These are phyloP conservation scores for Helicoverpa assulta DNA, from an alignment of 2,888 invertebrate species.

Conservation along the genomic window DNA sequence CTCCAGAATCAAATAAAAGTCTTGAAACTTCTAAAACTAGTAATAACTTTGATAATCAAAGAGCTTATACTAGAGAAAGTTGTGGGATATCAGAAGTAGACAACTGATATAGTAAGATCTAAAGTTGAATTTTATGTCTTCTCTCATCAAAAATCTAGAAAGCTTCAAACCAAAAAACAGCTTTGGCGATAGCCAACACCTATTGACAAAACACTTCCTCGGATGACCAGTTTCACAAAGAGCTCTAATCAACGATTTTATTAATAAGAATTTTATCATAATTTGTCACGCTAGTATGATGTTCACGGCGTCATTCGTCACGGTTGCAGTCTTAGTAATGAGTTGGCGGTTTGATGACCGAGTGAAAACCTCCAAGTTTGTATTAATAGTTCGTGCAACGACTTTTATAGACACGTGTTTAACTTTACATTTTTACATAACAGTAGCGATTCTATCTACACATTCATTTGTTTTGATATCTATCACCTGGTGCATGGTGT, in stretches of 20 bases:
- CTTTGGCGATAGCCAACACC: background rate
- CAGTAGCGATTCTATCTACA: background rate
- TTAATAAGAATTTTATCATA: conserved; percentile 29
- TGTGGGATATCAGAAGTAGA: background rate
- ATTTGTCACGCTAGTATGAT: conserved; percentile 34
- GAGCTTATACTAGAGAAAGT: background rate
- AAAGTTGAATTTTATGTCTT: no score
- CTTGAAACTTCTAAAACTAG: background rate
- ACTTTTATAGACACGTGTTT: conserved; percentile 6
- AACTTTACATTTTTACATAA: conserved; percentile 3
- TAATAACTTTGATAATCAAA: background rate
- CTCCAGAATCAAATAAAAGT: background rate
- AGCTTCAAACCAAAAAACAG: background rate
- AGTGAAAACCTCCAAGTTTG: conserved; percentile 32
- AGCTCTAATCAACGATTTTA: conserved; percentile 14
- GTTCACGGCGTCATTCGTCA: conserved; percentile 27
- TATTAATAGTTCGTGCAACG: conserved; percentile 7
- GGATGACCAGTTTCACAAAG: background rate
- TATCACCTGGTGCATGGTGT: background rate
- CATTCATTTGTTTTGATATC: background rate
- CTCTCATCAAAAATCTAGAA: background rate
- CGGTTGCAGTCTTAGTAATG: conserved; percentile 30
- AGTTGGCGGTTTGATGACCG: conserved; percentile 26
- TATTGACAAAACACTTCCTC: background rate
- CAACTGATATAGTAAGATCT: no score